Evolutionary conservation across 2,797 vertebrate species (phyloP), one percentile per base, ranked within the genome.

Genomic region (Tadarida brasiliensis): DNA sequence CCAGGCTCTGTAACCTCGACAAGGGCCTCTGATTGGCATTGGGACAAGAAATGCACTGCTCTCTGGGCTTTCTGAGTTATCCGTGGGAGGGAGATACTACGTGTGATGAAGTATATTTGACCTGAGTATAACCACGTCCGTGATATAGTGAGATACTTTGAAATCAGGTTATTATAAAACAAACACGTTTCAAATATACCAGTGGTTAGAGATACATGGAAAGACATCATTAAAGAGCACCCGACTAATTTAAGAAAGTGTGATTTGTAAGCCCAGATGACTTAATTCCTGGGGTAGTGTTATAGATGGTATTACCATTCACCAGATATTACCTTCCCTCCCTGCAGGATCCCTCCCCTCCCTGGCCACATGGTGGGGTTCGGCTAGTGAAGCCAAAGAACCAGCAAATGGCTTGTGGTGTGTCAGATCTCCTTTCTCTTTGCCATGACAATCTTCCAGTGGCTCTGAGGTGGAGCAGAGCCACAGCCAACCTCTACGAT

Each of bases 161-260:
- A 74, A 83, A 57, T 73, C 24, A 47, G 47, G 22, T 77, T 86
- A 70, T 24, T 90, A 30, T 35, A 86, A 44, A 63, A 87, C 30
- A 59, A 59, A 39, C 1, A 61, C 54, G 2, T 78, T 91, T 93
- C 7, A 71, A 49, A 78, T 39, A 35, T 68, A 77, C n/a, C 30
- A 51, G 87, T 91, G n/a, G 19, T 78, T 80, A 91, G 68, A 56
- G 54, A 26, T 83, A 70, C 28, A 56, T 4, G 17, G 54, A 35
- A 73, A 89, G 44, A 93, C 88, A 51, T 61, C 76, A 94, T 54
- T 51, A 51, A 94, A 86, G 59, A 74, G 11, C n/a, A 85, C 47
- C n/a, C 39, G 11, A 63, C 12, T 84, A 47, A 90, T 71, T 80
- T 81, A 88, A 88, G 83, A 89, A 85, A 57, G 57, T 90, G 33